A percentile compares a stretch with the other conserved stretches of the same genome.
Evolutionary conservation across 1,140 invertebrate genomes (phyloP).

Genomic region (Lordiphosa collinella): DNA sequence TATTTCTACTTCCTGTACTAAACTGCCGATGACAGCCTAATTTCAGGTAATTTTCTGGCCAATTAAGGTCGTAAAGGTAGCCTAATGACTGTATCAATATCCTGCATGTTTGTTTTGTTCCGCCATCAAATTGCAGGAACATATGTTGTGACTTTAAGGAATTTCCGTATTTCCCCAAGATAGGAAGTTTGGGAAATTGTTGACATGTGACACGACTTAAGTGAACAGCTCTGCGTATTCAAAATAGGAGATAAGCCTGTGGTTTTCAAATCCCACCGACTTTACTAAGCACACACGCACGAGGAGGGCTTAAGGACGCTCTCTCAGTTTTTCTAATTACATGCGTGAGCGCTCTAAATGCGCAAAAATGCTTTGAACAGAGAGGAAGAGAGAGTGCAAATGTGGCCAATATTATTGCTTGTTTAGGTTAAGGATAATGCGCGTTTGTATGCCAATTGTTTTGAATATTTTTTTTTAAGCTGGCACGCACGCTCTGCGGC

Average conservation of each 20-base stretch:
- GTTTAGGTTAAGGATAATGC: slow-evolving; percentile 22
- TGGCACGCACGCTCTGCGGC: slow-evolving; percentile 48
- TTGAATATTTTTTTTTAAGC: slow-evolving; percentile 34
- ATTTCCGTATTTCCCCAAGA: slow-evolving; percentile 17
- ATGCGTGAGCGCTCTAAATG: slow-evolving; percentile 59
- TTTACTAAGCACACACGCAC: slow-evolving; percentile 53
- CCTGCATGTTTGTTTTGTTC: slow-evolving; percentile 17
- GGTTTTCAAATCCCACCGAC: slow-evolving; percentile 47
- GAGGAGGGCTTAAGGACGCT: slow-evolving; percentile 30
- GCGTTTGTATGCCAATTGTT: slow-evolving; percentile 25
- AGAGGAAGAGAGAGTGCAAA: slow-evolving; percentile 8
- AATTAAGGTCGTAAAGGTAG: slow-evolving; percentile 33
- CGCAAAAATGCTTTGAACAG: too few species aligned
- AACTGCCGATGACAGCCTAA: slow-evolving; percentile 51
- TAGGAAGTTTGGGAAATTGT: slow-evolving; percentile 44
- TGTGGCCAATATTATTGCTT: slow-evolving; percentile 50
- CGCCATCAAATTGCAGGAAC: slow-evolving; percentile 1
- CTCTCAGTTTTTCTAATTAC: slow-evolving; percentile 39
- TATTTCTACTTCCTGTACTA: slow-evolving; percentile 19
- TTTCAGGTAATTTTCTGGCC: slow-evolving; percentile 26
- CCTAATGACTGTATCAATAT: slow-evolving; percentile 55
- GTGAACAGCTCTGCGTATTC: slow-evolving; percentile 28
- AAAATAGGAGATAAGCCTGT: slow-evolving; percentile 35
- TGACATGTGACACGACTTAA: slow-evolving; percentile 58
- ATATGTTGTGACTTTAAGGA: slow-evolving; percentile 18